phyloP scores from a whole-genome alignment of 1,140 invertebrate genomes.

The Archivesica marissinica region DNA sequence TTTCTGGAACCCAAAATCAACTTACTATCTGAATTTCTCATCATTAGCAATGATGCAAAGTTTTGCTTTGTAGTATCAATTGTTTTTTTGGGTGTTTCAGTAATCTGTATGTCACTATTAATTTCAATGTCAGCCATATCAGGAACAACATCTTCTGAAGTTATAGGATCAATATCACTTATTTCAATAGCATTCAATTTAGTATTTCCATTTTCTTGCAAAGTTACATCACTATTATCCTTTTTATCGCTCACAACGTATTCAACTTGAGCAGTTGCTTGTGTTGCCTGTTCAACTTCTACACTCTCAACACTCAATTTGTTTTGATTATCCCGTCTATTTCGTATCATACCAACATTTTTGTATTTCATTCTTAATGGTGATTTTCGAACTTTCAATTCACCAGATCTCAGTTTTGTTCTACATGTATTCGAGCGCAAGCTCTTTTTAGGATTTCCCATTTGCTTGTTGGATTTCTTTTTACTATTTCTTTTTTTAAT shows the following conservation, averaged over 20 bases:
- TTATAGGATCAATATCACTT: neutral
- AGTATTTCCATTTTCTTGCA: neutral
- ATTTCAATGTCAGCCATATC: neutral
- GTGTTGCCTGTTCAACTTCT: neutral
- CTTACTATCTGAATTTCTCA: constrained; percentile 66
- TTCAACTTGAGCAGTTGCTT: neutral
- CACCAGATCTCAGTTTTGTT: neutral
- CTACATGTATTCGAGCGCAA: no score
- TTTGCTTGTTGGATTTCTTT: no score
- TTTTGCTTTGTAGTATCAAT: constrained; percentile 5
- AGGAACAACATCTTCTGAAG: neutral
- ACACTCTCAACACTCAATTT: neutral
- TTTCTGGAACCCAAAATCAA: constrained; percentile 60
- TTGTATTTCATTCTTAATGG: neutral
- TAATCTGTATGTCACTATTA: constrained; percentile 37
- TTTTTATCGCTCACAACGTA: neutral
- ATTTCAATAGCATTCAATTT: neutral
- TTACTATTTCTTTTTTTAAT: no score
- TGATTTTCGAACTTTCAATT: constrained; percentile 21
- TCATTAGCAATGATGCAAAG: constrained; percentile 43
- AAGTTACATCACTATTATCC: neutral
- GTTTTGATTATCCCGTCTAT: neutral
- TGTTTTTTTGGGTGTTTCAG: constrained; percentile 70
- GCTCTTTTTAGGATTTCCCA: no score
- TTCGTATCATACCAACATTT: neutral